A percentile compares a stretch with the other conserved stretches of the same genome.
phyloP scores from a whole-genome alignment of 2,888 invertebrate genomes.

The Portevinia maculata region DNA sequence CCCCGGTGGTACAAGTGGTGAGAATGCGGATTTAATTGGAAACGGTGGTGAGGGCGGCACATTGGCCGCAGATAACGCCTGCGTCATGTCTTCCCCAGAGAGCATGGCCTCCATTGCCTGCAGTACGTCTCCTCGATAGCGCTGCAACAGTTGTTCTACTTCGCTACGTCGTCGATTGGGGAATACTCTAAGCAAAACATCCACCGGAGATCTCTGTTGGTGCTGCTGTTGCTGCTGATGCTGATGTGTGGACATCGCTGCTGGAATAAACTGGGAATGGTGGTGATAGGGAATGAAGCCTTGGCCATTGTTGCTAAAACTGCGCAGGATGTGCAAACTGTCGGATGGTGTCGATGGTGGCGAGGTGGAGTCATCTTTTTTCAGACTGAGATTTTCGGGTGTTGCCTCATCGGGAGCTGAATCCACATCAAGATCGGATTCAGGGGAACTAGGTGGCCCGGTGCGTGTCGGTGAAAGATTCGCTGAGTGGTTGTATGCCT shows the following conservation, averaged over 20 bases:
- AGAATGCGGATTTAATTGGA: conserved; percentile 88
- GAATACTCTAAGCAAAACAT: conserved; percentile 94
- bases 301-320: conserved; percentile 80
- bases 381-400: conserved; percentile 92
- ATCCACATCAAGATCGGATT: conserved; percentile 83
- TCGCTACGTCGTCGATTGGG: conserved; percentile 93
- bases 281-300: conserved; percentile 84
- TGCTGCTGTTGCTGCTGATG: conserved; percentile 78
- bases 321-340: conserved; percentile 80
- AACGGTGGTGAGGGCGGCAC: conserved; percentile 81
- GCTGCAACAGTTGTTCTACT: conserved; percentile 92
- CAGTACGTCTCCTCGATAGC: conserved; percentile 94
- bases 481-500: conserved; percentile 79
- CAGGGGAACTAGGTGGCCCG: conserved; percentile 83
- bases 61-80: conserved; percentile 77
- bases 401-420: conserved; percentile 84
- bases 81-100: conserved; percentile 84
- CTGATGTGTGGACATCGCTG: conserved; percentile 78
- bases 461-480: conserved; percentile 82
- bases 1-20: conserved; percentile 86
- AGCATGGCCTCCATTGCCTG: conserved; percentile 96
- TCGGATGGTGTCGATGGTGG: conserved; percentile 82
- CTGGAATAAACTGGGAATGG: conserved; percentile 79
- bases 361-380: conserved; percentile 85
- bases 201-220: conserved; percentile 89